Evolutionary conservation across 2,888 invertebrate species (phyloP), one percentile per base, ranked within the genome.

Genomic region (Brenthis hecate): DNA sequence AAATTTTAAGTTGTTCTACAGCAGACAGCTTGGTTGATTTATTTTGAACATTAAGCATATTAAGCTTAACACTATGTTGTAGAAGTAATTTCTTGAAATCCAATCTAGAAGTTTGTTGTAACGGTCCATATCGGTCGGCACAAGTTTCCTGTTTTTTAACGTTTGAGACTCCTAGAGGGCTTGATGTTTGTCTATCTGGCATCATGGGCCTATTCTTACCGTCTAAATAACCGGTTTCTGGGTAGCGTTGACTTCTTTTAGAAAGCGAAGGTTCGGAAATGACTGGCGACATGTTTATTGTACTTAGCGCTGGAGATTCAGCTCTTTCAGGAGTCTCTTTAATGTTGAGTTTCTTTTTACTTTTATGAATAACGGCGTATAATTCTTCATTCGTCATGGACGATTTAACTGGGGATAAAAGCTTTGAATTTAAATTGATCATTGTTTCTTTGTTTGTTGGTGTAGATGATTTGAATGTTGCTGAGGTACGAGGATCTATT

Each of bases 31-130:
- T 95, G 63, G 91, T 91, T 0, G 95, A 91, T 71, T 95, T 95
- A 57, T 83, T 90, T 79, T 94, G 93, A 47, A 94, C 91, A 54
- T 88, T 88, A 69, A 94, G 88, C 16, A 93, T 91, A 73, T 91
- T 93, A 0, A 93, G 83, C 82, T 95, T 96, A 1, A 95, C 94
- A 76, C 96, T 96, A 78, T 96, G 96, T 78, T 96, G 96, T 50
- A 97, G 89, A 32, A 97, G 89, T 14, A 97, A 90, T 79, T 95
- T 95, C 83, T 98, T 98, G 83, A 98, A 98, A 86, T 97, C 97
- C 81, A 96, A 92, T 71, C 97, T 93, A 2, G 96, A 97, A 0
- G 97, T 97, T 80, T 96, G 96, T 69, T 95, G 94, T 57, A 87
- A 75, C 2, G 94, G 91, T 0, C 95, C 95, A 77, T 94, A 94